Base-by-base conservation (phyloP, 2,888 invertebrate species). In the Orthosia cruda region DNA sequence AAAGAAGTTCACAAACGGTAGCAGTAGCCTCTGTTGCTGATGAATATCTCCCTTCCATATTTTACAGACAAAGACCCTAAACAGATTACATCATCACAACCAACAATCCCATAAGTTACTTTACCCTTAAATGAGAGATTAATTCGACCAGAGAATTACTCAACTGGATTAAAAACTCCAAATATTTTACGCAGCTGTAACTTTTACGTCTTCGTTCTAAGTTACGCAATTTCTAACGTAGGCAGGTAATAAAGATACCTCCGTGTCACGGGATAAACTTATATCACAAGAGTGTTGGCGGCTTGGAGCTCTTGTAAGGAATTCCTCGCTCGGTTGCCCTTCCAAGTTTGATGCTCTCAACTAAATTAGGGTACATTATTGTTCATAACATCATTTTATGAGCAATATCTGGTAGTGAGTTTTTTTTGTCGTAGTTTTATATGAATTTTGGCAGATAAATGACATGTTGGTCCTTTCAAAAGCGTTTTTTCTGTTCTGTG, bases 211-310 rank as follows among this genome's bases (percentile, higher is more conserved):
- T 86, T 69, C 66, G 40, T 76, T 62, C 63, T 62, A 69, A 84
- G 82, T 86, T 77, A 75, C 74, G 58, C 65, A 71, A 73, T 66
- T 77, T 79, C 79, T 86, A 79, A 74, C 67, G 62, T 54, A 80
- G 74, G 67, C 64, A 75, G 83, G 84, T 82, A 80, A 82, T 84
- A 86, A 86, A 85, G 80, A 82, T 64, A 70, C 80, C 74, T 79
- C 67, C 72, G 75, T 80, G 82, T 80, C 82, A 82, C 82, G 72
- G 82, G 71, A 80, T 86, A 82, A 77, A 86, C 84, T 85, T 82
- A 80, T 84, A 84, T 86, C 64, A 77, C 77, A 63, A 45, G 74
- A 84, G 77, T 84, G 84, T 85, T 77, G 40, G 40, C 9, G 40
- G 40, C 40, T 40, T 40, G 74, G 83, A 79, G 59, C 75, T 84